phyloP scores from a whole-genome alignment of 2,797 vertebrate species.

The Pangasius sanitwongsei region DNA sequence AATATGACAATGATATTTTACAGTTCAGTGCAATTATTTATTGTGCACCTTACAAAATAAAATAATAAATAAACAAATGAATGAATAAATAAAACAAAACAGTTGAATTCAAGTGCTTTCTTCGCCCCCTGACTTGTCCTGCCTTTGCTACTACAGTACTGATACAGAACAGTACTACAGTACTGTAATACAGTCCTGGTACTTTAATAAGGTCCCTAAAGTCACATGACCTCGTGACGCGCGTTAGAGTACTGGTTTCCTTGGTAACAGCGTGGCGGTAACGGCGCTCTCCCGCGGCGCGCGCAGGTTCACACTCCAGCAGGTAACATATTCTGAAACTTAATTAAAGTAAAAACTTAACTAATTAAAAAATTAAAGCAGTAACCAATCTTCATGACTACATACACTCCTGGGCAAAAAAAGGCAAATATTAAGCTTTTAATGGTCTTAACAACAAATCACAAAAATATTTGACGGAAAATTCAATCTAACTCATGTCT shows the following conservation, averaged over 20 bases:
- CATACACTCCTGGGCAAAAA: neutral
- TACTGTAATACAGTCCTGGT: neutral
- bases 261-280: neutral
- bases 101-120: neutral
- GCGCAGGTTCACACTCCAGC: neutral
- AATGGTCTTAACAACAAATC: too few relatives aligned
- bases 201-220: neutral
- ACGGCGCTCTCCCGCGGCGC: neutral
- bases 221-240: neutral
- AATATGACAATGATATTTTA: neutral
- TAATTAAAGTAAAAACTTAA: neutral
- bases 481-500: too few relatives aligned
- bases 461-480: too few relatives aligned
- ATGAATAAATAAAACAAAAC: too few relatives aligned
- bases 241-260: neutral
- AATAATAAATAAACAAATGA: neutral
- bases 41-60: neutral
- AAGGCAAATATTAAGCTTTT: too few relatives aligned
- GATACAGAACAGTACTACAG: neutral
- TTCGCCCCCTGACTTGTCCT: neutral
- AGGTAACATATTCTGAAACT: neutral
- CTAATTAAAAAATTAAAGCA: neutral
- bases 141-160: neutral
- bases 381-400: neutral
- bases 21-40: neutral